Percentiles rank a stretch among this genome's conserved stretches.
Evolutionary conservation across 2,113 vertebrate species (phyloP).

Genomic region (Globicephala melas): DNA sequence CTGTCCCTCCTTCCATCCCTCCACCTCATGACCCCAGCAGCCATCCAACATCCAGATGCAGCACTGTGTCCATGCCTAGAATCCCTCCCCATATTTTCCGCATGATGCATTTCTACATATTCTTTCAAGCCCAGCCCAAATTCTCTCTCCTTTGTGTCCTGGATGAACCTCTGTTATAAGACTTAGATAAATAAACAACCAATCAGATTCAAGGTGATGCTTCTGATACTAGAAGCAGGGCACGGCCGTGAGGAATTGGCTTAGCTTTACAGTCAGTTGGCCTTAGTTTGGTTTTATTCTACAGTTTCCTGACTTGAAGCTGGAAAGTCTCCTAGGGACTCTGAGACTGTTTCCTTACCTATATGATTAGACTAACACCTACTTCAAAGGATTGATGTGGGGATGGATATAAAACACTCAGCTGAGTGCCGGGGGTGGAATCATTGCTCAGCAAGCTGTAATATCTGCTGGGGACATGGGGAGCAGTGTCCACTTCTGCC

Average conservation of each 20-base stretch:
- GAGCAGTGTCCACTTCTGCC: neutral
- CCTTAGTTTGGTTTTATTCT: neutral
- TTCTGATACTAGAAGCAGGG: neutral
- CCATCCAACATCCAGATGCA: neutral
- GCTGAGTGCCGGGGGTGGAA: too few relatives aligned
- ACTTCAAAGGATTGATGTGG: neutral
- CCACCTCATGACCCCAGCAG: neutral
- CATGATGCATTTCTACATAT: neutral
- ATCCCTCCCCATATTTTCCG: neutral
- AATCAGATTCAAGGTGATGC: neutral
- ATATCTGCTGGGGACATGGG: rapidly evolving
- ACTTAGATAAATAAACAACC: neutral
- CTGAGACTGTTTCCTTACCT: neutral
- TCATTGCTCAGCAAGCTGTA: neutral
- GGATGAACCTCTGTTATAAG: neutral
- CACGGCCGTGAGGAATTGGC: rapidly evolving
- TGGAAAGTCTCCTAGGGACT: neutral
- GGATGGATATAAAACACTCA: neutral
- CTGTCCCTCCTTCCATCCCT: neutral
- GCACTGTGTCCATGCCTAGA: neutral
- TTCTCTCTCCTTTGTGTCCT: neutral
- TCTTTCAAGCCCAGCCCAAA: neutral
- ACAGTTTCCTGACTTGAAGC: neutral
- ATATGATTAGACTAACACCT: neutral
- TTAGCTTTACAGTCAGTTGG: neutral